Conservation (phyloP, 2,113 vertebrate species). For the Climacteris rufus region DNA sequence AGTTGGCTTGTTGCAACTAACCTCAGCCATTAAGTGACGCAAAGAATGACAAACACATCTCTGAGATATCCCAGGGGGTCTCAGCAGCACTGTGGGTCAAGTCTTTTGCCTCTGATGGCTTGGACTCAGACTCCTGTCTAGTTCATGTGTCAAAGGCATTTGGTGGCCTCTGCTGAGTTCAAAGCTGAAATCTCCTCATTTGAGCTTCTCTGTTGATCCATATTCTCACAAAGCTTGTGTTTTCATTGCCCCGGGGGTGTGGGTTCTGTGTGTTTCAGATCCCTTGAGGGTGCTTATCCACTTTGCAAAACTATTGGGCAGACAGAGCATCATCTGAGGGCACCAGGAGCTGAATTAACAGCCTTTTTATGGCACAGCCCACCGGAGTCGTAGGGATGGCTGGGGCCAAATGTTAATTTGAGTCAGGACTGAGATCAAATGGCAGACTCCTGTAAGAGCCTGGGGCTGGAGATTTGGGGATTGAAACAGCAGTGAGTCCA, state of each 20-base stretch:
- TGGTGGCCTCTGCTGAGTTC: background rate
- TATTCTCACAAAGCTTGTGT: background rate
- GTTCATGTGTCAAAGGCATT: background rate
- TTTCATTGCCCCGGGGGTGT: background rate
- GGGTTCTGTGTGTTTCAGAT: background rate
- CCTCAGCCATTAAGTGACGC: background rate
- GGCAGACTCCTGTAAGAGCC: background rate
- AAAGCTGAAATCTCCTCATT: background rate
- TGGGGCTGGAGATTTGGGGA: background rate
- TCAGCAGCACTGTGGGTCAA: background rate
- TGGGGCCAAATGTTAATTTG: background rate
- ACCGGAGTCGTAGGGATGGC: fast-evolving
- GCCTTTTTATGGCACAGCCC: background rate
- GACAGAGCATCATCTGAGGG: background rate
- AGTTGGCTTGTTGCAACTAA: background rate
- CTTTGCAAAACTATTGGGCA: background rate
- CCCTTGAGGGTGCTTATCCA: background rate
- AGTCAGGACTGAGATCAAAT: background rate
- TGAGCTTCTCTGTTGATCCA: background rate
- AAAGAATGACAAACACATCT: background rate
- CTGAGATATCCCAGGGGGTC: background rate
- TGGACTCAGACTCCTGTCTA: background rate
- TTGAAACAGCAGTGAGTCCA: background rate
- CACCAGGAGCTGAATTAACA: background rate
- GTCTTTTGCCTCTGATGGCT: background rate